Evolutionary conservation across 2,797 vertebrate species (phyloP).

Genomic region (Meda fulgida): DNA sequence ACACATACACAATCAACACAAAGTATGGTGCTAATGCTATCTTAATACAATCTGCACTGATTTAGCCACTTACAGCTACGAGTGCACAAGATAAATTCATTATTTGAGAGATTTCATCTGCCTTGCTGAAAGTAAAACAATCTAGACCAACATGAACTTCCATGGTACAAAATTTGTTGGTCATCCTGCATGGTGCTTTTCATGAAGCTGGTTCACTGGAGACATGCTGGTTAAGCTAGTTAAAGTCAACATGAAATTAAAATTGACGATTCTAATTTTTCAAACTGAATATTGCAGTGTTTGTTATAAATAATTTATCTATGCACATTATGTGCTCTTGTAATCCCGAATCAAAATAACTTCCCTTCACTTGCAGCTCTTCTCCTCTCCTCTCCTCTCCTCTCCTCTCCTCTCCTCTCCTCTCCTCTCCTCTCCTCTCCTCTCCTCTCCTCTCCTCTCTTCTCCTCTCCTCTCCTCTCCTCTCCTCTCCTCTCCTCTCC

Average conservation of each 20-base stretch:
- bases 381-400: no score
- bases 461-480: no score
- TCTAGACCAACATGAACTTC: not conserved
- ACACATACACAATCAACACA: conserved; percentile 5
- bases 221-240: not conserved
- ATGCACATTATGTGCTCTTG: not conserved
- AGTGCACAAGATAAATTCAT: not conserved
- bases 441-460: no score
- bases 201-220: not conserved
- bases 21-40: not conserved
- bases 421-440: no score
- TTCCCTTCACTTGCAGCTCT: not conserved
- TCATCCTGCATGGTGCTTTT: not conserved
- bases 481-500: no score
- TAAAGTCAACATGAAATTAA: not conserved
- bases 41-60: not conserved
- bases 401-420: no score
- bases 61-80: not conserved
- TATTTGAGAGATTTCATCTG: not conserved
- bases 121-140: not conserved
- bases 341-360: not conserved
- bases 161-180: not conserved
- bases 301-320: no score
- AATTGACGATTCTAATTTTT: not conserved
- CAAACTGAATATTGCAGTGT: no score